Evolutionary conservation across 1,140 invertebrate genomes (phyloP), one percentile per base, ranked within the genome.

Genomic region (Zaprionus lachaisei): DNA sequence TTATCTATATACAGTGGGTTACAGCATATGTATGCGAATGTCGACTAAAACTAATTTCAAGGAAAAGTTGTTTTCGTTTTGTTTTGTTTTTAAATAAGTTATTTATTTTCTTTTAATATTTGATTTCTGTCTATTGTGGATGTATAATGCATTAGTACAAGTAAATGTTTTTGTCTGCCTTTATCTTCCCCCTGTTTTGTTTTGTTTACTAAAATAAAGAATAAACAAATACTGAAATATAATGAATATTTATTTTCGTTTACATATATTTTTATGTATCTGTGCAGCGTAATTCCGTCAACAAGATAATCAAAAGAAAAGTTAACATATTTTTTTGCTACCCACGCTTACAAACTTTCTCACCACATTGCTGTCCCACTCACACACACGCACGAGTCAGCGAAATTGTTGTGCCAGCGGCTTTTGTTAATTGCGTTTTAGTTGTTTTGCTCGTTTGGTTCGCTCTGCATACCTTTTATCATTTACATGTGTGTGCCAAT

Each of bases 371-470:
- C 60, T 62, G 12, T 58, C 60, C 12, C 49, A 38, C 24, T 5
- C 49, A 47, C 37, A 26, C 12, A 38, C 55, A 17, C 2, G 5
- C 54, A 57, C 12, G 14, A 20, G 56, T 17, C 34, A 58, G 12
- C 22, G 12, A 37, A 47, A 62, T 34, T n/a, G n/a, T 14, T 11
- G 44, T 14, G 11, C 47, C 34, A n/a, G 65, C 72, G 65, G 57
- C 57, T 58, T 71, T 49, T 57, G 56, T 66, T 82, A 86, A 87
- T 90, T 90, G 70, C 79, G 85, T 81, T 80, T 90, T 90, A 85
- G 81, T 90, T 89, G 84, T 90, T 90, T 89, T 89, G 84, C 84
- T 89, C 79, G 79, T 84, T 79, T 79, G 75, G 47, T 89, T 90
- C 85, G 81, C 69, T 81, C 72, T 49, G 56, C 56, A 81, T 90